Percentiles rank a stretch among this genome's conserved stretches.
Conservation (phyloP, 1,140 invertebrate species). For the Paralvinella palmiformis region DNA sequence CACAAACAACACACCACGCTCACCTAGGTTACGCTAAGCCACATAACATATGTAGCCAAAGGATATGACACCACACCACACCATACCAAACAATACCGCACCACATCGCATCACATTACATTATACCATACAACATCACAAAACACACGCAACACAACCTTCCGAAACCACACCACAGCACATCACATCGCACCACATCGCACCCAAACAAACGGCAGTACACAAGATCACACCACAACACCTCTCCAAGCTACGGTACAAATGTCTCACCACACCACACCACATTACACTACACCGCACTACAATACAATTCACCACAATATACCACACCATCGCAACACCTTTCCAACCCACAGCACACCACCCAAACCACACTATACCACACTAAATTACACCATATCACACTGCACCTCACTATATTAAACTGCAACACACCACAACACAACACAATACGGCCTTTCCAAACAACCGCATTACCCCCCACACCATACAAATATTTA, state of each 20-base stretch:
- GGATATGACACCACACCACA: conserved; percentile 7
- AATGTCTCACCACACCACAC: neutral
- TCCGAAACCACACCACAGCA: neutral
- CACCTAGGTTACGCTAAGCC: no score
- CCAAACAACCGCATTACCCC: no score
- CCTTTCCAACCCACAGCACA: neutral
- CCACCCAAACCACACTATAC: neutral
- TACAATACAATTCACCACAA: neutral
- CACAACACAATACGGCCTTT: no score
- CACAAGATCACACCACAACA: neutral
- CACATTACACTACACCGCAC: neutral
- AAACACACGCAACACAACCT: neutral
- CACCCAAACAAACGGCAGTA: neutral
- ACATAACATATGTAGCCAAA: no score
- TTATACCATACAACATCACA: neutral
- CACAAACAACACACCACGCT: no score
- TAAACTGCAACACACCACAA: neutral
- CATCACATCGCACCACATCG: neutral
- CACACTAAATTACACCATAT: neutral
- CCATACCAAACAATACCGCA: neutral
- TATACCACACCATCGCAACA: no score
- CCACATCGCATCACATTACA: conserved; percentile 1
- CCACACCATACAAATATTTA: no score
- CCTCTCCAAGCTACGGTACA: neutral
- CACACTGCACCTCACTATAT: neutral